Conservation (phyloP, 2,113 vertebrate species). For the Sorex fumeus region DNA sequence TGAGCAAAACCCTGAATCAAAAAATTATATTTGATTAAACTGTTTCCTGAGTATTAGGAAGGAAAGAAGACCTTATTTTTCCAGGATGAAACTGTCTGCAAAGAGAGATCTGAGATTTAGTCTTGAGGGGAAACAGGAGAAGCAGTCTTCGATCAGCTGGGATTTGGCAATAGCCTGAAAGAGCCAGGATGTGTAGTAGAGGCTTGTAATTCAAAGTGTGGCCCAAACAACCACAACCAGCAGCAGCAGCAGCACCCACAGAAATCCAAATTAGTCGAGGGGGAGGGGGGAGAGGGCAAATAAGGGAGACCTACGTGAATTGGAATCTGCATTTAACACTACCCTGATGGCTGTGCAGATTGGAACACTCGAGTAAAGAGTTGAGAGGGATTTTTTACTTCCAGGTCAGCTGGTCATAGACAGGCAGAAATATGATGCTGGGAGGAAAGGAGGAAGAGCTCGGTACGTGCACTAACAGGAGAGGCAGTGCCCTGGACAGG, state of each 20-base stretch:
- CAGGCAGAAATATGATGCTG: background rate
- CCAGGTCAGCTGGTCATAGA: background rate
- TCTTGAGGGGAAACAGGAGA: background rate
- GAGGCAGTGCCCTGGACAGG: background rate
- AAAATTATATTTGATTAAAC: background rate
- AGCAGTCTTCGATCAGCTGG: background rate
- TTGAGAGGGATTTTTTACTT: background rate
- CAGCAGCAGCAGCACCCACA: accelerated
- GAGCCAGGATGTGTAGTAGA: background rate
- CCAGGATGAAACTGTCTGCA: background rate
- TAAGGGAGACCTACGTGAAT: background rate
- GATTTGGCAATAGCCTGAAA: background rate
- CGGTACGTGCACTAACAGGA: background rate
- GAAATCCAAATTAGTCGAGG: background rate
- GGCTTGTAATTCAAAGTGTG: background rate
- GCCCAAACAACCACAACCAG: background rate
- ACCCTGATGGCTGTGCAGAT: background rate
- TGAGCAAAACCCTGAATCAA: background rate
- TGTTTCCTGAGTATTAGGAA: background rate
- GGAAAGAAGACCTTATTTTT: background rate
- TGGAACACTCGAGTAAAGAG: background rate
- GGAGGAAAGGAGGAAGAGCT: background rate
- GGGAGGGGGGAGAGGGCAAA: background rate
- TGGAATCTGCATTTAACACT: background rate
- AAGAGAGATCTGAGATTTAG: background rate